These are phyloP conservation scores for Psephotus haematonotus DNA, from an alignment of 2,113 vertebrate species.

Conservation along the genomic window DNA sequence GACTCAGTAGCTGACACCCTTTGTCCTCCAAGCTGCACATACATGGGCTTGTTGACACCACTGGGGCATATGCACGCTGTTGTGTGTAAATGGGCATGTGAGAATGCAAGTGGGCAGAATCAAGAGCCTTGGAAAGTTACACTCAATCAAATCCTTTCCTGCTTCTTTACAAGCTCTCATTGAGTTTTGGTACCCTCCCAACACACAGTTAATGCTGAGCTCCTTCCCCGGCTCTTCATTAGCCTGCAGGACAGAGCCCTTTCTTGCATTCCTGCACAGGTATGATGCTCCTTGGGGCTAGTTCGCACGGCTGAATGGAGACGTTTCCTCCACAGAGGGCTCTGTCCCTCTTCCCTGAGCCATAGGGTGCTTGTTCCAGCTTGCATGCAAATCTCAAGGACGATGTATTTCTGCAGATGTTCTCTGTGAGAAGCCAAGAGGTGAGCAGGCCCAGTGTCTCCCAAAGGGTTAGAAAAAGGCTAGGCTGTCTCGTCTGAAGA, in stretches of 20 bases:
- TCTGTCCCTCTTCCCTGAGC: background rate
- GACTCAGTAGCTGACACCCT: background rate
- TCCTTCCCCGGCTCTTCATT: background rate
- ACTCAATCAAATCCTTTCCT: background rate
- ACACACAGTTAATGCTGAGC: background rate
- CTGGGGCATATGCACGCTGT: accelerated
- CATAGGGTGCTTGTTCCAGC: background rate
- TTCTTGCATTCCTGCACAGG: background rate
- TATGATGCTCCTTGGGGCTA: background rate
- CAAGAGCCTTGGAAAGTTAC: background rate
- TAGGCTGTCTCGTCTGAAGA: background rate
- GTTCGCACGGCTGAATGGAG: background rate
- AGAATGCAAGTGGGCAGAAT: background rate
- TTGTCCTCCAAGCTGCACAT: background rate
- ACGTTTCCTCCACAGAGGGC: background rate
- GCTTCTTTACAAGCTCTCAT: background rate
- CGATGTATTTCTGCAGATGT: slow-evolving; percentile 5
- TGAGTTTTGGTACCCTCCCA: background rate
- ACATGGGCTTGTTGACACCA: background rate
- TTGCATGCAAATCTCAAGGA: background rate
- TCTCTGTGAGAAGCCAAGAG: background rate
- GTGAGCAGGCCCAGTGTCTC: background rate
- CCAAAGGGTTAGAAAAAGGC: background rate
- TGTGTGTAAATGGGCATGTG: background rate
- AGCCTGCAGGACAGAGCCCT: background rate